Conservation (phyloP, 2,113 vertebrate species). For the Stercorarius parasiticus region DNA sequence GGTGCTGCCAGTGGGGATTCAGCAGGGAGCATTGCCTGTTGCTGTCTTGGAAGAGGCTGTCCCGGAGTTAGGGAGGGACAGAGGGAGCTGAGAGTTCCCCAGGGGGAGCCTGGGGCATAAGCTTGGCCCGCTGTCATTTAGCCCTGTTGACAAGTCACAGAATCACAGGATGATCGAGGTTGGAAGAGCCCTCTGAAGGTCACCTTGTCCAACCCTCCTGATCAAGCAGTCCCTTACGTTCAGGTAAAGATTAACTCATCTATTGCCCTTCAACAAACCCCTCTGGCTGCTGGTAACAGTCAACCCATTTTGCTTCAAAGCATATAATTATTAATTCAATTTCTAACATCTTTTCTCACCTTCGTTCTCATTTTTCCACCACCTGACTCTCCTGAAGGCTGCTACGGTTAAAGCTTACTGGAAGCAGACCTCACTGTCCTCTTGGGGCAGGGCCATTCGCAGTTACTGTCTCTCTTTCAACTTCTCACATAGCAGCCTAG, state of each 20-base stretch:
- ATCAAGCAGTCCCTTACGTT: rapidly evolving
- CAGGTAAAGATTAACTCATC: neutral
- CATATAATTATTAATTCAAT: neutral
- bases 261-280: neutral
- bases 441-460: neutral
- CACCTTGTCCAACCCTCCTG: neutral
- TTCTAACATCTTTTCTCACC: neutral
- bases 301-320: neutral
- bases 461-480: neutral
- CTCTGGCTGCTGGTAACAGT: neutral
- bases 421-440: neutral
- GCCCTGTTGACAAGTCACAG: neutral
- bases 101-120: neutral
- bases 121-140: neutral
- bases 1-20: neutral
- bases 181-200: neutral
- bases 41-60: neutral
- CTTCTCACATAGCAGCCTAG: neutral
- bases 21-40: neutral
- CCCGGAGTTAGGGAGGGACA: neutral
- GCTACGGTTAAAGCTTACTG: neutral
- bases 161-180: neutral
- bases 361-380: neutral
- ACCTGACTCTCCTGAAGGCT: neutral
- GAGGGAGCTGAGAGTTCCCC: neutral